Percentiles rank a stretch among this genome's conserved stretches.
phyloP scores from a whole-genome alignment of 1,140 invertebrate genomes.

The Oncopodura yosiiana region DNA sequence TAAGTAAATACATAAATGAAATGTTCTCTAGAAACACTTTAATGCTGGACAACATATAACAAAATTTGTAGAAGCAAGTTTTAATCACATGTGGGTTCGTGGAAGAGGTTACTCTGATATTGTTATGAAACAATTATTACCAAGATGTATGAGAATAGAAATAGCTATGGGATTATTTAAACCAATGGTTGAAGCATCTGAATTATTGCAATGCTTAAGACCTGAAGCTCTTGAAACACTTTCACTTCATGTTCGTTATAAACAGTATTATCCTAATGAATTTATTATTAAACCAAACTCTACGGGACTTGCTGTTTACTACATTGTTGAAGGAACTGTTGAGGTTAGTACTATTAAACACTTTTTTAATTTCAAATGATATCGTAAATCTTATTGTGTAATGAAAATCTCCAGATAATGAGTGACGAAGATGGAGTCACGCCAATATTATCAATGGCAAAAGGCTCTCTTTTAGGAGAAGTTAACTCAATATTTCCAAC shows the following conservation, averaged over 20 bases:
- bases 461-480: constrained; percentile 9
- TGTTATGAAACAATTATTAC: constrained; percentile 7
- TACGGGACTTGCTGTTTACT: neutral
- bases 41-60: neutral
- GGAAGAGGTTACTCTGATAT: constrained; percentile 9
- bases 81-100: constrained; percentile 15
- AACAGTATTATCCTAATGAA: constrained; percentile 13
- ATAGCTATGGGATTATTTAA: constrained; percentile 8
- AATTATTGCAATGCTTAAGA: neutral
- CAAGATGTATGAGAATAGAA: neutral
- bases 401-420: no score
- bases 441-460: neutral
- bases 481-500: constrained; percentile 4
- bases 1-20: no score
- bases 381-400: no score
- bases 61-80: constrained; percentile 1
- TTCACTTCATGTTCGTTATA: neutral
- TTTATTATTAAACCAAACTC: constrained; percentile 10
- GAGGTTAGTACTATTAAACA: no score
- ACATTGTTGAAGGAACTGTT: constrained; percentile 5
- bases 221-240: neutral
- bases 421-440: constrained; percentile 2
- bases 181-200: constrained; percentile 6
- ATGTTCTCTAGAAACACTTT: constrained; percentile 11
- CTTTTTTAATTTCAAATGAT: no score